Evolutionary conservation across 1,140 invertebrate genomes (phyloP).

Genomic region (Pseudomyrmex flavicornis): DNA sequence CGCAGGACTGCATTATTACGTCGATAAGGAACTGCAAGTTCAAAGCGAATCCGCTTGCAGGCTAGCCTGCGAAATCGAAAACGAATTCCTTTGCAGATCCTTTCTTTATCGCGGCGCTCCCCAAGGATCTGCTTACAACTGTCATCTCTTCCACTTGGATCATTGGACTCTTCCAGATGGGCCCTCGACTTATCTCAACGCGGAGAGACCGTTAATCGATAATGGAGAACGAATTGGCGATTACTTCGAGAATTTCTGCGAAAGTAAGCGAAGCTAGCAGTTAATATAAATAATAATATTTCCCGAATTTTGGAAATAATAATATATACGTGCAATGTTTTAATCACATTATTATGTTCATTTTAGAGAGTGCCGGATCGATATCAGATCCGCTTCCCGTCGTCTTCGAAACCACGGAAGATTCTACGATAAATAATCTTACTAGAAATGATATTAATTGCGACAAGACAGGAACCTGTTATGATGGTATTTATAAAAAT

Average conservation of each 20-base stretch:
- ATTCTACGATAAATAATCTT: slow-evolving; percentile 89
- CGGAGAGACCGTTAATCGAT: slow-evolving; percentile 95
- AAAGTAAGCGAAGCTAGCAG: slow-evolving; percentile 85
- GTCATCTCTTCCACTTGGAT: slow-evolving; percentile 96
- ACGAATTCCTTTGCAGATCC: slow-evolving; percentile 96
- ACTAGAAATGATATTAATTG: slow-evolving; percentile 94
- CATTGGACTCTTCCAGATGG: slow-evolving; percentile 96
- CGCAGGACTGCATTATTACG: slow-evolving; percentile 95
- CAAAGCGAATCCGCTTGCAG: slow-evolving; percentile 93
- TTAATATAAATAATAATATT: not conserved
- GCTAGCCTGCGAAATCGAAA: slow-evolving; percentile 95
- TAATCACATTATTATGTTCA: not conserved
- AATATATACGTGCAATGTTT: not conserved
- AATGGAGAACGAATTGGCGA: slow-evolving; percentile 95
- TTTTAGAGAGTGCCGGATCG: slow-evolving; percentile 70
- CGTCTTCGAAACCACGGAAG: slow-evolving; percentile 90
- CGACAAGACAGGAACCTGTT: slow-evolving; percentile 97
- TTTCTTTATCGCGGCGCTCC: slow-evolving; percentile 93
- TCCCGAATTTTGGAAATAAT: too few relatives aligned
- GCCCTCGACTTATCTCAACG: slow-evolving; percentile 94
- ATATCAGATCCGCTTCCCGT: slow-evolving; percentile 87
- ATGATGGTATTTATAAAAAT: slow-evolving; percentile 90
- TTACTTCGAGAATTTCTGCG: slow-evolving; percentile 96
- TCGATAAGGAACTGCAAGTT: slow-evolving; percentile 95
- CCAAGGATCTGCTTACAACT: slow-evolving; percentile 92